Evolutionary conservation across 1,140 invertebrate genomes (phyloP), one percentile per base, ranked within the genome.

Genomic region (Drosophila azteca): DNA sequence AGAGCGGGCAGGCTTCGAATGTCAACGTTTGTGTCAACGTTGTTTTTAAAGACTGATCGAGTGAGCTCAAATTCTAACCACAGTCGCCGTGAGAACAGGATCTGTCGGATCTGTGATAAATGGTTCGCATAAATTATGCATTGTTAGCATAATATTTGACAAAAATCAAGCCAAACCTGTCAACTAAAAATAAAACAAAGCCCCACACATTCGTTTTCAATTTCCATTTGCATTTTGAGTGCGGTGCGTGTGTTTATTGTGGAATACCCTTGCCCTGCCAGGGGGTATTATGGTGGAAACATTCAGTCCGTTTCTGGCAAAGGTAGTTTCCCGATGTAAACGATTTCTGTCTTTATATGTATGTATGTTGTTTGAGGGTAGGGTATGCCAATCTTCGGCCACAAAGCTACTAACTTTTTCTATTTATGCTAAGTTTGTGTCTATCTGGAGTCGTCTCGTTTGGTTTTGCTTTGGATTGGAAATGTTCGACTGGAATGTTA

Each of bases 141-240:
- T 74, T 66, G 68, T 87, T 80, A 77, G 63, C 71, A 62, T 50
- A 49, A 58, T 69, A 69, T 31, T 74, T 55, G 60, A 39, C 31
- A 13, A 66, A 71, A 65, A 52, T 83, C 51, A 75, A 61, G 70
- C 49, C 63, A 59, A 74, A 80, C 49, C 73, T 81, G 73, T 77
- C 81, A 35, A 35, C 31, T 9, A 9, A 77, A 84, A 85, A 85
- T 80, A 77, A 76, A 79, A 84, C 62, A 60, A 70, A 80, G 59
- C 62, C 54, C 70, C 67, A 54, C 67, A 81, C 77, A 77, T 81
- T 81, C 73, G 70, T 64, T 87, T 84, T 84, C 68, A 74, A 70
- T 81, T 66, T 31, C 15, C n/a, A 81, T 85, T 85, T 87, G 81
- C 82, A 84, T 87, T 87, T 74, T 60, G 55, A 73, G 61, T 74